Evolutionary conservation across 2,797 vertebrate genomes (phyloP).

Genomic region (Enteromius trimaculatus): DNA sequence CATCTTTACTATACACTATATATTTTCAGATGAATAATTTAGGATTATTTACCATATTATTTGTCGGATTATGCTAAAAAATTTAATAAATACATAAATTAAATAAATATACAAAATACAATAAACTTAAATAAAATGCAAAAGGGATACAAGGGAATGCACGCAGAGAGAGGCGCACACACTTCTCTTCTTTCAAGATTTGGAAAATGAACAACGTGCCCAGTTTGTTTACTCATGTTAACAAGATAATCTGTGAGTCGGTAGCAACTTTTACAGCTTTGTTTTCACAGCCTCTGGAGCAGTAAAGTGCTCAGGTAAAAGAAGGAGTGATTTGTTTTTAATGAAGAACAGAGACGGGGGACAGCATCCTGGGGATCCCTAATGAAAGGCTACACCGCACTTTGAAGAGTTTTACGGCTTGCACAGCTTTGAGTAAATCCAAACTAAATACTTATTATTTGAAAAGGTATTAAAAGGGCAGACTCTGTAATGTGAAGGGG

Average conservation of each 20-base stretch:
- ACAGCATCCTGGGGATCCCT: constrained; percentile 78
- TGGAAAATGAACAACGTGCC: constrained; percentile 61
- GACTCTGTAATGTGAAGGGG: constrained; percentile 71
- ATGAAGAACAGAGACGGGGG: constrained; percentile 82
- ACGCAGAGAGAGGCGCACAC: background rate
- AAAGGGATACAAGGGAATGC: background rate
- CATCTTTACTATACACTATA: constrained; percentile 23
- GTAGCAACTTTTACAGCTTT: constrained; percentile 75
- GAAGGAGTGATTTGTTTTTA: constrained; percentile 82
- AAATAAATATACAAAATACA: background rate
- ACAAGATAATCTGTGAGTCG: constrained; percentile 78
- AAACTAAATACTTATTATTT: constrained; percentile 86
- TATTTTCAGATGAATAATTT: background rate
- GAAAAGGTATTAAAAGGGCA: constrained; percentile 82
- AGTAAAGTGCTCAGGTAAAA: constrained; percentile 84
- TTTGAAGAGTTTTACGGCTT: constrained; percentile 86
- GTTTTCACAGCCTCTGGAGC: constrained; percentile 81
- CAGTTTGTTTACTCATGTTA: constrained; percentile 77
- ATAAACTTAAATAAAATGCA: background rate
- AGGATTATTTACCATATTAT: background rate
- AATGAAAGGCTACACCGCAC: constrained; percentile 84
- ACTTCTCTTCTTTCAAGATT: constrained; percentile 29
- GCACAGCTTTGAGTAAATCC: constrained; percentile 81
- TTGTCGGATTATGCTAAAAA: background rate
- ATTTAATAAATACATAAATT: background rate